Evolutionary conservation across 2,888 invertebrate species (phyloP).

Genomic region (Neoaliturus tenellus): DNA sequence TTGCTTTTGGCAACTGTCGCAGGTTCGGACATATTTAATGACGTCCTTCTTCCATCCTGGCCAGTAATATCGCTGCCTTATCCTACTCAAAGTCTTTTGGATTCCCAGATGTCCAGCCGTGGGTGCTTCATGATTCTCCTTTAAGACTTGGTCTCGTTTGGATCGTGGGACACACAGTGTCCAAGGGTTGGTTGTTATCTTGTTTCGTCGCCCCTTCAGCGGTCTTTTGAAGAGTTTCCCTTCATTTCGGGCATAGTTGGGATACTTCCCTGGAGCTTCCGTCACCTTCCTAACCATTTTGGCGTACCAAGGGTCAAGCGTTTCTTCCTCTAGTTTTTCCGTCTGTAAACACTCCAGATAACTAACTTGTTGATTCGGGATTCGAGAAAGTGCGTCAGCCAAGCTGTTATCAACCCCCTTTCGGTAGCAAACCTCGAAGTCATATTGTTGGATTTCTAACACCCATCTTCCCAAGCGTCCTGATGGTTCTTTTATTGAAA

Average conservation of each 20-base stretch:
- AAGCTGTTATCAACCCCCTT: background rate
- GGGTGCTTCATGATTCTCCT: constrained; percentile 65
- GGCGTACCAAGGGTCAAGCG: background rate
- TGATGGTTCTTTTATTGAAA: background rate
- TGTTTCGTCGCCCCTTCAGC: background rate
- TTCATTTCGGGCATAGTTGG: background rate
- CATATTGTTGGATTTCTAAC: background rate
- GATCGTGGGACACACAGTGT: constrained; percentile 32
- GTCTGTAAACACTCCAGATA: background rate
- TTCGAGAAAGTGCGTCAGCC: background rate
- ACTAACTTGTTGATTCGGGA: background rate
- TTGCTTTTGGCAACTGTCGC: background rate
- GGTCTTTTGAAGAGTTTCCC: background rate
- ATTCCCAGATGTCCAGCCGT: constrained; percentile 66
- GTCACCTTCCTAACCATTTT: background rate
- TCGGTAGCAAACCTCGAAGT: background rate
- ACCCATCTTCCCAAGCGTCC: background rate
- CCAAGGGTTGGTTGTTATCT: background rate
- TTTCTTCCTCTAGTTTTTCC: background rate
- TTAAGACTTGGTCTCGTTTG: constrained; percentile 52
- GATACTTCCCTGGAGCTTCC: background rate
- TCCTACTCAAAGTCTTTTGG: background rate
- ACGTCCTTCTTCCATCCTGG: background rate
- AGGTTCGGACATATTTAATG: background rate
- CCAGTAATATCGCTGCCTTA: background rate